phyloP scores from a whole-genome alignment of 2,797 vertebrate species.

The Crax fasciolata region DNA sequence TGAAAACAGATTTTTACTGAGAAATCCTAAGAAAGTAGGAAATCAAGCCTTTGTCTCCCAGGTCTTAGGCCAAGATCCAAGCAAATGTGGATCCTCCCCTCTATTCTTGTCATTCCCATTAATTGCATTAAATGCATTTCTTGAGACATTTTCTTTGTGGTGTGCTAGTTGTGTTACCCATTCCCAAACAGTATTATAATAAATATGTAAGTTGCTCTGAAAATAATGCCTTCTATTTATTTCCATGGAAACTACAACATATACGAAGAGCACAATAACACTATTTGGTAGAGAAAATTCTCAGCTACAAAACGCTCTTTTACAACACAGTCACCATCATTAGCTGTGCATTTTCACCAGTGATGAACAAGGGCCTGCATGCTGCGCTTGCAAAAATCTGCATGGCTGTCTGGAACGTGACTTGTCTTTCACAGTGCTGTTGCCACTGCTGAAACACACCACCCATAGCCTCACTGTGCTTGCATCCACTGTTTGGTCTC shows the following conservation, averaged over 20 bases:
- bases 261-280: neutral
- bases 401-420: neutral
- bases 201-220: neutral
- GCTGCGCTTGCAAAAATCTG: neutral
- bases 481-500: neutral
- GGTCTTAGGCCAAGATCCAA: neutral
- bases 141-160: neutral
- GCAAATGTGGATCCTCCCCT: neutral
- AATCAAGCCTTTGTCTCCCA: neutral
- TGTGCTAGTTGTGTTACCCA: neutral
- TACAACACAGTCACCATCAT: neutral
- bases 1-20: neutral
- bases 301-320: neutral
- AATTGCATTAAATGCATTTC: neutral
- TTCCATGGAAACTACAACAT: neutral
- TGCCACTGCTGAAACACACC: neutral
- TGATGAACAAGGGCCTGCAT: neutral
- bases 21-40: neutral
- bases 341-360: neutral
- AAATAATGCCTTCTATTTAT: neutral
- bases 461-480: neutral
- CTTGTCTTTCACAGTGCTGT: too few relatives aligned
- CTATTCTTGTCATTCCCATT: neutral
- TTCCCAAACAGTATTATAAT: neutral
- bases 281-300: neutral